Conservation (phyloP, 2,113 vertebrate species). For the Lepisosteus oculatus region DNA sequence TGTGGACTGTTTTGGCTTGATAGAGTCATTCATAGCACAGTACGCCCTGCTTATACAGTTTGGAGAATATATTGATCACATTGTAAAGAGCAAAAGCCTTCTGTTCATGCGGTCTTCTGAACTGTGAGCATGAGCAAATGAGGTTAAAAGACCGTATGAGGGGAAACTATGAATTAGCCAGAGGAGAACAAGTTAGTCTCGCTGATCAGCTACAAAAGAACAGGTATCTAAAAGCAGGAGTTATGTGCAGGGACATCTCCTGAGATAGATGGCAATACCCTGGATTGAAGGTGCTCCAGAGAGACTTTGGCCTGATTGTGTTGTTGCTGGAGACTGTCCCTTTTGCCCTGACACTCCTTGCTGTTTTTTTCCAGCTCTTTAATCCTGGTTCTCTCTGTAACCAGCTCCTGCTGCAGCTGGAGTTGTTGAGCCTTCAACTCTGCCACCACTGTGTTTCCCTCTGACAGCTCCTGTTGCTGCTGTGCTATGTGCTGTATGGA, state of each 20-base stretch:
- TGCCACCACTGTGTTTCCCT: not conserved
- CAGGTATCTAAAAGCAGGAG: too few species aligned
- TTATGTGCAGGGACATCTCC: not conserved
- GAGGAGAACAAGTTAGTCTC: too few species aligned
- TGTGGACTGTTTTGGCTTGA: slow-evolving; percentile 7
- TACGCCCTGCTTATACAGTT: too few species aligned
- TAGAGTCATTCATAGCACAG: too few species aligned
- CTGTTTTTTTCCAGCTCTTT: not conserved
- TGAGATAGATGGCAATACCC: not conserved
- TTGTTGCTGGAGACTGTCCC: not conserved
- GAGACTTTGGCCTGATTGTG: slow-evolving; percentile 1
- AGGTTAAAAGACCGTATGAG: too few species aligned
- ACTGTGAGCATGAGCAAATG: too few species aligned
- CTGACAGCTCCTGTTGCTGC: not conserved
- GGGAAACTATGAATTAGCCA: too few species aligned
- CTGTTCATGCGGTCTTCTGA: too few species aligned
- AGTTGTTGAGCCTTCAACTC: not conserved
- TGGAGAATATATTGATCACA: too few species aligned
- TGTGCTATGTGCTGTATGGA: not conserved
- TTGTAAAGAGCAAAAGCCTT: too few species aligned
- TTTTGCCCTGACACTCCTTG: not conserved
- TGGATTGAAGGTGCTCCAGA: not conserved
- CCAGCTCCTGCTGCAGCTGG: not conserved
- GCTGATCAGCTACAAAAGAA: too few species aligned
- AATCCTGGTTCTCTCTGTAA: not conserved